Conservation (phyloP, 2,113 vertebrate species). For the Nothocercus nigrocapillus region DNA sequence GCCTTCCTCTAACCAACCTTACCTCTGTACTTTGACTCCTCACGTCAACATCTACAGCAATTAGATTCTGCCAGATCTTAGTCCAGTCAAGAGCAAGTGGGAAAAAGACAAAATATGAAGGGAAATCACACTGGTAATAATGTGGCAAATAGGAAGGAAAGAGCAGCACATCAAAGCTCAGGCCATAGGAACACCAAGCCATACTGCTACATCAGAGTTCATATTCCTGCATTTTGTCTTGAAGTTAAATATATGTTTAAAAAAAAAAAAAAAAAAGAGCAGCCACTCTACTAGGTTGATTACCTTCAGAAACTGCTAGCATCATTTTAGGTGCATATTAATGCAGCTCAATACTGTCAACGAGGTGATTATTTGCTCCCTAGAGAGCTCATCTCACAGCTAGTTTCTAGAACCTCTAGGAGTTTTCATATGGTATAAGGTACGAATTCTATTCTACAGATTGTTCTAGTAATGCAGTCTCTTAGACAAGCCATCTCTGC, state of each 20-base stretch:
- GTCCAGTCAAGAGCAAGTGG: neutral
- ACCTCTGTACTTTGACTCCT: neutral
- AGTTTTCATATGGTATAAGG: slow-evolving; percentile 11
- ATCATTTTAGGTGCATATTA: slow-evolving; percentile 59
- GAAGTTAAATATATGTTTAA: neutral
- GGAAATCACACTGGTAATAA: neutral
- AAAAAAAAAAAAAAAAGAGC: neutral
- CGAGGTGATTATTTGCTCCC: slow-evolving; percentile 73
- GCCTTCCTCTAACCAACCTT: neutral
- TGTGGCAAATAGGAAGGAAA: neutral
- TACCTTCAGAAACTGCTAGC: slow-evolving; percentile 44
- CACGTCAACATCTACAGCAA: neutral
- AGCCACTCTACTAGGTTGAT: neutral
- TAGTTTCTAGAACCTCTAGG: slow-evolving; percentile 23
- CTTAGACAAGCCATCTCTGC: neutral
- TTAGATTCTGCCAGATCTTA: neutral
- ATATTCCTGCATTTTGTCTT: neutral
- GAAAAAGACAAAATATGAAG: neutral
- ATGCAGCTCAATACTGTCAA: slow-evolving; percentile 65
- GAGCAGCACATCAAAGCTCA: neutral
- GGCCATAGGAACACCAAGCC: neutral
- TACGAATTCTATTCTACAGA: neutral
- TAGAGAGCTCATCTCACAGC: slow-evolving; percentile 59
- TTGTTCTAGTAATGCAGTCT: neutral
- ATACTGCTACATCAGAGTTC: neutral